Percentiles rank a stretch among this genome's conserved stretches.
These are phyloP conservation scores for Callitettix versicolor DNA, from an alignment of 1,140 invertebrate genomes.

Conservation along the genomic window DNA sequence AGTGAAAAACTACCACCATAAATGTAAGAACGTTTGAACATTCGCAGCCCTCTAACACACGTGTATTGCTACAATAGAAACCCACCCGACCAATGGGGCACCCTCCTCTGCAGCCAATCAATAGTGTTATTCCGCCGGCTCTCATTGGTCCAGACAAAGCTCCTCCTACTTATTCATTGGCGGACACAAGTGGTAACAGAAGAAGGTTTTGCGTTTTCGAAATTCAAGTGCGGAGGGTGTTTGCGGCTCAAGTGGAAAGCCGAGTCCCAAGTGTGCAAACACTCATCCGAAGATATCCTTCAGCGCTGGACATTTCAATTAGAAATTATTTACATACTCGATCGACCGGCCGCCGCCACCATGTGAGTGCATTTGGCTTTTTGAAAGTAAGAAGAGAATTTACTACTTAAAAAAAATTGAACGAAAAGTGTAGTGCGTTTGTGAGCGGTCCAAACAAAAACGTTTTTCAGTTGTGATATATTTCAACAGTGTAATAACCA, in stretches of 20 bases:
- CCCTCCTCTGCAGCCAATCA: neutral
- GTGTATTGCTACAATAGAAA: too few species aligned
- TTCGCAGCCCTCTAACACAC: too few species aligned
- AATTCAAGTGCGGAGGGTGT: conserved; percentile 8
- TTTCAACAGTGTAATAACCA: too few species aligned
- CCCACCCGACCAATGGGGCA: conserved; percentile 1
- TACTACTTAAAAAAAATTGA: too few species aligned
- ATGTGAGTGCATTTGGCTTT: too few species aligned
- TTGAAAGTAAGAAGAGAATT: too few species aligned
- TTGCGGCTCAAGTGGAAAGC: conserved; percentile 6
- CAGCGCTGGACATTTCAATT: conserved; percentile 7
- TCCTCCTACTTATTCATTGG: conserved; percentile 4
- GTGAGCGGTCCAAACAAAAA: too few species aligned
- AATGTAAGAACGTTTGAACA: too few species aligned
- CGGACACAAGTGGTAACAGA: conserved; percentile 19
- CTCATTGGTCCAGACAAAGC: conserved; percentile 2
- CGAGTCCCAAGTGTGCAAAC: conserved; percentile 5
- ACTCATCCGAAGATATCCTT: neutral
- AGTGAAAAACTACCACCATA: too few species aligned
- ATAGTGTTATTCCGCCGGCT: too few species aligned
- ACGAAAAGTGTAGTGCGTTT: too few species aligned
- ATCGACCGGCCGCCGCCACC: neutral
- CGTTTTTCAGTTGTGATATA: too few species aligned
- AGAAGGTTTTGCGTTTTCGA: conserved; percentile 18
- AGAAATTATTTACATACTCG: conserved; percentile 3